Conservation (phyloP, 2,797 vertebrate genomes). For the Enteromius trimaculatus region DNA sequence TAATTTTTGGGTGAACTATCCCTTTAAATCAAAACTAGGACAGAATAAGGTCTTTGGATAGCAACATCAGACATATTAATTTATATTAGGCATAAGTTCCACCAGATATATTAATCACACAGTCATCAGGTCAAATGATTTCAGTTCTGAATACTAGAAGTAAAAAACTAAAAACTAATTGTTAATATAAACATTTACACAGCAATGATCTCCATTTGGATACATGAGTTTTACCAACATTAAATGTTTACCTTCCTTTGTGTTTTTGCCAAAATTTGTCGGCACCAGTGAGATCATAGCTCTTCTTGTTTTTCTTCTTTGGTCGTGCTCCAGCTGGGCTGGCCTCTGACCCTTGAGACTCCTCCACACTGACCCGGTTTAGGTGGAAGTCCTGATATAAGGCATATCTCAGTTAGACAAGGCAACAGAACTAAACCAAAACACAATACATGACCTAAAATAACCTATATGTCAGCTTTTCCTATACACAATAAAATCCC, state of each 20-base stretch:
- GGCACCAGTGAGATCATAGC: slow-evolving; percentile 90
- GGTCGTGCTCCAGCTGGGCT: slow-evolving; percentile 92
- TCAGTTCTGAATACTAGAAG: neutral
- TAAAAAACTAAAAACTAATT: neutral
- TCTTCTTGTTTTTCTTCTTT: slow-evolving; percentile 95
- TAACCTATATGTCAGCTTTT: neutral
- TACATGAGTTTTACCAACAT: neutral
- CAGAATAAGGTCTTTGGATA: slow-evolving; percentile 2
- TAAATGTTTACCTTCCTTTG: slow-evolving; percentile 90
- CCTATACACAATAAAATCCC: neutral
- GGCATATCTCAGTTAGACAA: slow-evolving; percentile 23
- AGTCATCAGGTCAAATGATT: neutral
- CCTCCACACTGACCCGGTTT: slow-evolving; percentile 92
- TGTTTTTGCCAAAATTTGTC: slow-evolving; percentile 98
- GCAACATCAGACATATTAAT: neutral
- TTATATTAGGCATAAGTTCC: neutral
- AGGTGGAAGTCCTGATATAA: slow-evolving; percentile 91
- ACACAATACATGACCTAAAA: neutral
- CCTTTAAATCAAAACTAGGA: slow-evolving; percentile 12
- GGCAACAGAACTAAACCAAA: neutral
- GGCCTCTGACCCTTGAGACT: slow-evolving; percentile 82
- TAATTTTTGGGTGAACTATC: neutral
- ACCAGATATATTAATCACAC: neutral
- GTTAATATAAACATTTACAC: too few relatives aligned
- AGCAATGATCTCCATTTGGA: neutral